phyloP scores from a whole-genome alignment of 64 coral and sea anemone genomes.

The Anthopleura sola region DNA sequence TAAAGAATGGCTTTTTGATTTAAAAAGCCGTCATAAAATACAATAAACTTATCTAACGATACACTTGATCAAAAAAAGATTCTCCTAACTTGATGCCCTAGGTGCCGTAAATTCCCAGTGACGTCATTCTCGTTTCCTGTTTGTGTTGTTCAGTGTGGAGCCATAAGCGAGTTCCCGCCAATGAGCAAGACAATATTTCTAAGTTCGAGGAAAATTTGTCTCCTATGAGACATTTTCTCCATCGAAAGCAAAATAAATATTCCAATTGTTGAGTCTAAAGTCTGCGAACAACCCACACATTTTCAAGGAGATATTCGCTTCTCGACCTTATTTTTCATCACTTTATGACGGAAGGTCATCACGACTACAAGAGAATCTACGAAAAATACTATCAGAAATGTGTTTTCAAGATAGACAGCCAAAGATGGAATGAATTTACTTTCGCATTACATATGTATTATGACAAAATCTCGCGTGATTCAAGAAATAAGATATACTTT shows the following conservation, averaged over 20 bases:
- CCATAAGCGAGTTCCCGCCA: slow-evolving; percentile 6
- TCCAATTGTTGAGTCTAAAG: not conserved
- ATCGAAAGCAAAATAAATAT: not conserved
- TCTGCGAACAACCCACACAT: not conserved
- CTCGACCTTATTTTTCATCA: slow-evolving; percentile 9
- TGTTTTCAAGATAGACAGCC: not conserved
- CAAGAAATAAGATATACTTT: too few species aligned
- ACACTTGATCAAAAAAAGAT: not conserved
- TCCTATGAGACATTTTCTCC: not conserved
- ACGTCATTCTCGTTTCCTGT: slow-evolving; percentile 25
- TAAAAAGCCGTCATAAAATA: not conserved
- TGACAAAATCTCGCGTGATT: too few species aligned
- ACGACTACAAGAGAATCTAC: not conserved
- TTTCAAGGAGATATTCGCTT: not conserved
- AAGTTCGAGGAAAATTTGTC: not conserved
- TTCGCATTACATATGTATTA: not conserved
- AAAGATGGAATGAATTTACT: not conserved
- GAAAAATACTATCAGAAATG: not conserved
- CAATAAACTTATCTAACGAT: not conserved
- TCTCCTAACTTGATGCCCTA: not conserved
- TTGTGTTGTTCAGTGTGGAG: not conserved
- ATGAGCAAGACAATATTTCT: not conserved
- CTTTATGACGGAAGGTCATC: not conserved
- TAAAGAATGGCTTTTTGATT: not conserved
- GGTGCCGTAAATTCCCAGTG: slow-evolving; percentile 22